Evolutionary conservation across 2,888 invertebrate species (phyloP).

Genomic region (Lamellibrachia satsuma): DNA sequence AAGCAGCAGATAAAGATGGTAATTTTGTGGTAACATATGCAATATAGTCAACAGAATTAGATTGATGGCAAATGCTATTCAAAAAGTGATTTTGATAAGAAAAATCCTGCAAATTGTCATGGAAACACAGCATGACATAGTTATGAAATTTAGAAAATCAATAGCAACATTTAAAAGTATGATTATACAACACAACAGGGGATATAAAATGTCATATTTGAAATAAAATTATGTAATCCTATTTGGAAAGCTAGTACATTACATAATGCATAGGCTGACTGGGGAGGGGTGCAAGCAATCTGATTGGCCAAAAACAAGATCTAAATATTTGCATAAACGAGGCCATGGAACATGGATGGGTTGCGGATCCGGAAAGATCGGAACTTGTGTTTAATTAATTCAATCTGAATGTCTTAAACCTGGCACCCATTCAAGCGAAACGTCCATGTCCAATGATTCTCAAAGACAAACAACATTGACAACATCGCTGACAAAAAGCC

Average conservation of each 20-base stretch:
- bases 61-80: background rate
- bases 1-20: background rate
- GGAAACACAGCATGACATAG: too few species aligned
- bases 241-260: slow-evolving; percentile 6
- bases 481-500: background rate
- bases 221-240: background rate
- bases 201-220: background rate
- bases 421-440: slow-evolving; percentile 3
- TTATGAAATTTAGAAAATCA: background rate
- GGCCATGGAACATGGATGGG: background rate
- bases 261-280: background rate
- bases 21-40: background rate
- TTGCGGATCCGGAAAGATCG: background rate
- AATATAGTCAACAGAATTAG: background rate
- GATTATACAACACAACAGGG: background rate
- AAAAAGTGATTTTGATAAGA: background rate
- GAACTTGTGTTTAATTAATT: background rate
- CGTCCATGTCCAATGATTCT: background rate
- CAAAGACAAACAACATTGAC: slow-evolving; percentile 11
- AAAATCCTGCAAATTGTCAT: background rate
- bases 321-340: too few species aligned
- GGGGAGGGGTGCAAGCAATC: background rate
- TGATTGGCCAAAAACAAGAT: background rate
- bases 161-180: background rate
- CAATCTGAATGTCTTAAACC: background rate